A percentile compares a stretch with the other conserved stretches of the same genome.
Conservation (phyloP, 2,113 vertebrate species). For the Apaloderma vittatum region DNA sequence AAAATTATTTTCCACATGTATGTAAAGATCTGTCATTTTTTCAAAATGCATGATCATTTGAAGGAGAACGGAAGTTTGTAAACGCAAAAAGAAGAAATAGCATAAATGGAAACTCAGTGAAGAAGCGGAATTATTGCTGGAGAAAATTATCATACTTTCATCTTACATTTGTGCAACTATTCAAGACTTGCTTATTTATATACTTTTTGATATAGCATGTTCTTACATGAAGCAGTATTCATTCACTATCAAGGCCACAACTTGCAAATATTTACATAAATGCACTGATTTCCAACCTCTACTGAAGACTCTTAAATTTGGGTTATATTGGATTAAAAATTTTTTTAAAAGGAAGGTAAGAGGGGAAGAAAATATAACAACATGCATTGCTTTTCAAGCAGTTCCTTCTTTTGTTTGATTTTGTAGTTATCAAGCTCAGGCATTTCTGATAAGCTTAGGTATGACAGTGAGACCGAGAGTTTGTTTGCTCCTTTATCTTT, state of each 20-base stretch:
- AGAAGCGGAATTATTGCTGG: not conserved
- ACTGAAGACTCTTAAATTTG: not conserved
- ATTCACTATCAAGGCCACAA: not conserved
- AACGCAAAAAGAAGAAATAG: not conserved
- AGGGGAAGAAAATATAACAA: not conserved
- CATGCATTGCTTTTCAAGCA: not conserved
- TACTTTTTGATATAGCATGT: not conserved
- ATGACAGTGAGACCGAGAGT: not conserved
- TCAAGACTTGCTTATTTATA: not conserved
- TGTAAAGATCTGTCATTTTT: not conserved
- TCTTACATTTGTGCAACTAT: not conserved
- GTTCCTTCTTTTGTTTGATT: not conserved
- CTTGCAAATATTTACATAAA: not conserved
- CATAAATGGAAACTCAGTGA: not conserved
- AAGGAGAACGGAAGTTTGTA: not conserved
- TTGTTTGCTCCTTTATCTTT: not conserved
- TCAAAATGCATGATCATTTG: not conserved
- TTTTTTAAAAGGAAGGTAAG: not conserved
- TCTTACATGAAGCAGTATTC: not conserved
- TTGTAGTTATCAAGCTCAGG: not conserved
- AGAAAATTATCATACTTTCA: not conserved
- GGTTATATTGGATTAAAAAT: not conserved
- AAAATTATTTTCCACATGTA: conserved; percentile 10
- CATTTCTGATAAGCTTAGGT: not conserved
- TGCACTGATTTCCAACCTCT: not conserved